Evolutionary conservation across 2,113 vertebrate genomes (phyloP), one percentile per base, ranked within the genome.

Genomic region (Glaucomys volans): DNA sequence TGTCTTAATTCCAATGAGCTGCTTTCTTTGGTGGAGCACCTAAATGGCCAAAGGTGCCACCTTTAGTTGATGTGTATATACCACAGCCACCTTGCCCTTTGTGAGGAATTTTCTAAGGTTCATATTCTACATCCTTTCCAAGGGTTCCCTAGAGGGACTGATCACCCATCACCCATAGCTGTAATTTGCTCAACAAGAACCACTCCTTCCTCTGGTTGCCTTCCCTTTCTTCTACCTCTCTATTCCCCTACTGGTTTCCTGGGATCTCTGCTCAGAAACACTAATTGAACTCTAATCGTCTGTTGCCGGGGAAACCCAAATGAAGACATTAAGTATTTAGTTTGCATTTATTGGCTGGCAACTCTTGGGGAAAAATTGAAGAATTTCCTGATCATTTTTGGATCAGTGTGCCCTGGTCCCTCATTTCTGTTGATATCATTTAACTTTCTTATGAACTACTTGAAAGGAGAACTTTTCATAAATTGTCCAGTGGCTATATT

Each of bases 241-340:
- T 18, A 24, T 5, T 40, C 24, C 35, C 35, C 22, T 42, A 32
- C 8, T 44, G 18, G 9, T 89, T 88, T 90, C n/a, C 54, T 47
- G 14, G 30, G 72, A 90, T 83, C 35, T 74, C 24, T 62, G 71
- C n/a, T 89, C 71, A 87, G 80, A 87, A 95, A 50, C 37, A 72
- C 16, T 42, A 47, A 28, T 26, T 92, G 47, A 72, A 74, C 16
- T 84, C 32, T 30, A 54, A 69, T 80, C 28, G 16, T 86, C 14
- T 74, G 13, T 42, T 91, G 71, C 8, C 85, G 9, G 42, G 26
- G 35, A 30, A 86, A 42, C 18, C 5, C 57, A 64, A 66, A 80
- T 10, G n/a, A 95, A 89, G 74, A 79, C 37, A 83, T 69, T 77
- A 47, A 93, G 71, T 22, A 35, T 59, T 84, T 82, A 52, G 20